Evolutionary conservation across 2,113 vertebrate genomes (phyloP).

Genomic region (Ivindomyrus marchei): DNA sequence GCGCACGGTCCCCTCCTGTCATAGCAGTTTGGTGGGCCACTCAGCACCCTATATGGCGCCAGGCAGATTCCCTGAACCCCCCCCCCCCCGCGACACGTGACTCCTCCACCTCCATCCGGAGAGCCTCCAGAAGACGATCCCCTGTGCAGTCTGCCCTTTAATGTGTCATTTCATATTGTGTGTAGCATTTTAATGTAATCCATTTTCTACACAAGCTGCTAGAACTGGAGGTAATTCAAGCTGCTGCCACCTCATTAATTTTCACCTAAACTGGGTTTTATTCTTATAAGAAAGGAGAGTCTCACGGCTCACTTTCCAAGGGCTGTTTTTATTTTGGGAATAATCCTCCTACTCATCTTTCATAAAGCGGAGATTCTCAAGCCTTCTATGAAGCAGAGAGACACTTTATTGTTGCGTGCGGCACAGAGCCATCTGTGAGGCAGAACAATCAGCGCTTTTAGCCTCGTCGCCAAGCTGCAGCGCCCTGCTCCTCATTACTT

Average conservation of each 20-base stretch:
- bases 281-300: slow-evolving; percentile 19
- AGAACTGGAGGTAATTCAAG: neutral
- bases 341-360: slow-evolving; percentile 41
- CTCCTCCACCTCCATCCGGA: neutral
- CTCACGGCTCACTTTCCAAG: slow-evolving; percentile 30
- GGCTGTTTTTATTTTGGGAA: slow-evolving; percentile 42
- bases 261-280: slow-evolving; percentile 42
- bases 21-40: neutral
- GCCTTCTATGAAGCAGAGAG: neutral
- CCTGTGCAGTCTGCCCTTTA: neutral
- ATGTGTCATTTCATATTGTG: neutral
- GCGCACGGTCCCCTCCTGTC: neutral
- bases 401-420: neutral
- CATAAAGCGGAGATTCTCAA: slow-evolving; percentile 30
- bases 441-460: neutral
- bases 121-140: neutral
- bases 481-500: neutral
- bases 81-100: neutral
- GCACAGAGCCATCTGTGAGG: neutral
- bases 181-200: neutral
- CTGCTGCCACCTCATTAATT: slow-evolving; percentile 5
- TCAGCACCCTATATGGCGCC: neutral
- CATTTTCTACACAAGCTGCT: neutral
- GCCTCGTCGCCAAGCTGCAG: neutral
- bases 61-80: neutral